phyloP scores from a whole-genome alignment of 2,113 vertebrate genomes.

The Casuarius casuarius region DNA sequence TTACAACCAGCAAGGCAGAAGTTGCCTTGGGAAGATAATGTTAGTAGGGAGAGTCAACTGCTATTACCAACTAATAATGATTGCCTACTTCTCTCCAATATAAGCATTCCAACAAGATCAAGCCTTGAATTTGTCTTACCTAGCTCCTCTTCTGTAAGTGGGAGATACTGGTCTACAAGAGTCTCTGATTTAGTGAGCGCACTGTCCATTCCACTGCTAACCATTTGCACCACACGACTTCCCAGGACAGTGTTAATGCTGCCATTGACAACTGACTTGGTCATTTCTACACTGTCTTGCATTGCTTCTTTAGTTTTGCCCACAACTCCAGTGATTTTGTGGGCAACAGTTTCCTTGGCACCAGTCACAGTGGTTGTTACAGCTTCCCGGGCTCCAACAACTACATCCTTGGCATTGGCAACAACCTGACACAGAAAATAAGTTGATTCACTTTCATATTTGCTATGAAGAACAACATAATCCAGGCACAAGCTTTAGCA shows the following conservation, averaged over 20 bases:
- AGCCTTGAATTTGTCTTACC: conserved; percentile 73
- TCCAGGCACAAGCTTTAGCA: neutral
- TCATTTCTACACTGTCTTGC: conserved; percentile 85
- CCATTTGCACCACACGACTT: conserved; percentile 70
- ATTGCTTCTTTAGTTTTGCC: conserved; percentile 81
- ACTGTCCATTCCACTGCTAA: conserved; percentile 77
- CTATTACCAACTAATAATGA: neutral
- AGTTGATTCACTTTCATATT: neutral
- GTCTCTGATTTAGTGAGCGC: conserved; percentile 82
- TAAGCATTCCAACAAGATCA: neutral
- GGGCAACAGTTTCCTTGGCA: conserved; percentile 83
- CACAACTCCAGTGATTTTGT: conserved; percentile 79
- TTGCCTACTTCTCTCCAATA: neutral
- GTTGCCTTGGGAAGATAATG: neutral
- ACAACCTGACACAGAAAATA: conserved; percentile 74
- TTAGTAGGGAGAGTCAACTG: too few relatives aligned
- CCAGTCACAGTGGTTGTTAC: conserved; percentile 76
- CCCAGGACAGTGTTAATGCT: conserved; percentile 84
- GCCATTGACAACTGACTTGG: conserved; percentile 81
- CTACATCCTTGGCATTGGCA: conserved; percentile 77
- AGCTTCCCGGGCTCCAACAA: conserved; percentile 80
- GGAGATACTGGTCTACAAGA: conserved; percentile 85
- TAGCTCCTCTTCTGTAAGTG: conserved; percentile 83
- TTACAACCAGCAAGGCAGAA: neutral
- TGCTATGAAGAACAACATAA: neutral